Conservation (phyloP, 2,888 invertebrate genomes). For the Slavum lentiscoides region DNA sequence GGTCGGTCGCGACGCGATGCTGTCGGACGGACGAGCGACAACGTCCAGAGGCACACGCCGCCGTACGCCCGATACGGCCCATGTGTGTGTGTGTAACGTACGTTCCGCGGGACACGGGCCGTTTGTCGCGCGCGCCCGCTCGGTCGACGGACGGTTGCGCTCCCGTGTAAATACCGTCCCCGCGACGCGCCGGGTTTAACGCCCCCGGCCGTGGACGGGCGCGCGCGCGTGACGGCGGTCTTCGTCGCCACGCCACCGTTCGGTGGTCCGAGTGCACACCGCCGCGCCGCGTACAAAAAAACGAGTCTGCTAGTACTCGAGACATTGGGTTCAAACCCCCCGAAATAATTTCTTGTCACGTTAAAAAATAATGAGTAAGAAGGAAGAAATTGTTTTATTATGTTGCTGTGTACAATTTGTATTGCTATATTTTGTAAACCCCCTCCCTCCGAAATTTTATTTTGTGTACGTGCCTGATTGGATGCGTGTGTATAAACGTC, state of each 20-base stretch:
- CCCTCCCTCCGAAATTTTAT: no score
- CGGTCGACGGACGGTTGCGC: slow-evolving; percentile 25
- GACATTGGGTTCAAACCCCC: no score
- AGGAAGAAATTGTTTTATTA: no score
- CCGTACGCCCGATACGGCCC: slow-evolving; percentile 12
- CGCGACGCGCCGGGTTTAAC: slow-evolving; percentile 16
- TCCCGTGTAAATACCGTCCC: slow-evolving; percentile 35
- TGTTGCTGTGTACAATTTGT: no score
- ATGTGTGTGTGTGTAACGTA: not conserved
- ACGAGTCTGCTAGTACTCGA: no score
- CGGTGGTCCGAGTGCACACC: not conserved
- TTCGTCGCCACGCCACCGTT: not conserved
- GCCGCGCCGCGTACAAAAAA: no score
- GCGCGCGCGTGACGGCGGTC: no score
- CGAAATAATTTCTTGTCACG: no score
- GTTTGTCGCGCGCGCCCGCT: slow-evolving; percentile 13
- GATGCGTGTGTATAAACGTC: no score
- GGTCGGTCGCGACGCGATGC: not conserved
- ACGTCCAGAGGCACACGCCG: not conserved
- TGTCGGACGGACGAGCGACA: slow-evolving; percentile 11
- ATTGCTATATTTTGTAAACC: no score
- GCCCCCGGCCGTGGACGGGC: not conserved
- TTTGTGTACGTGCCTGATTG: no score
- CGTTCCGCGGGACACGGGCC: slow-evolving; percentile 12
- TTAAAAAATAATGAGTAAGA: no score